phyloP scores from a whole-genome alignment of 2,113 vertebrate species.

The Gopherus evgoodei region DNA sequence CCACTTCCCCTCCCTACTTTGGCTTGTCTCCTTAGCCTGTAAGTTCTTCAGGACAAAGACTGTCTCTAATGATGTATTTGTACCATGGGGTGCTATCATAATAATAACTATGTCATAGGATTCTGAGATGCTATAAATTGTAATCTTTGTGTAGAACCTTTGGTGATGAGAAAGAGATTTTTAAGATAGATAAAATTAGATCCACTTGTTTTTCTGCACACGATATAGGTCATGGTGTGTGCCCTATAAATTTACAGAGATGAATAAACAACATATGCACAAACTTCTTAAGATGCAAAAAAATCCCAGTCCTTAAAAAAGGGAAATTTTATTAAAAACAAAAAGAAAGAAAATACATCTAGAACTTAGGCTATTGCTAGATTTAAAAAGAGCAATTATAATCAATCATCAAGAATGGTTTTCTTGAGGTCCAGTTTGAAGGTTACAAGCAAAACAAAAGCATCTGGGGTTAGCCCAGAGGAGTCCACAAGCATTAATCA shows the following conservation, averaged over 20 bases:
- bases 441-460: too few species aligned
- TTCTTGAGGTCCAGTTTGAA: too few species aligned
- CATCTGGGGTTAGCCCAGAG: too few species aligned
- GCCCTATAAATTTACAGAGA: constrained; percentile 39
- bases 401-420: too few species aligned
- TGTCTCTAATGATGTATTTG: not conserved
- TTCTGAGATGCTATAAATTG: not conserved
- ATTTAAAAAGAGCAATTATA: too few species aligned
- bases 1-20: not conserved
- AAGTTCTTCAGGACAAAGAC: not conserved
- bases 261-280: not conserved
- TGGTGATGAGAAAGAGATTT: not conserved
- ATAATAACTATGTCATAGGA: not conserved
- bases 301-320: too few species aligned
- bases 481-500: too few species aligned
- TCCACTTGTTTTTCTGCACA: constrained; percentile 23
- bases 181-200: constrained; percentile 1
- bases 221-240: not conserved
- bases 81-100: not conserved
- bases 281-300: too few species aligned
- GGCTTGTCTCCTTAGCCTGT: not conserved
- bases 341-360: too few species aligned
- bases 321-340: too few species aligned
- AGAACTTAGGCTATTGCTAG: too few species aligned
- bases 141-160: not conserved